Evolutionary conservation across 2,113 vertebrate genomes (phyloP).

Genomic region (Kryptolebias marmoratus): DNA sequence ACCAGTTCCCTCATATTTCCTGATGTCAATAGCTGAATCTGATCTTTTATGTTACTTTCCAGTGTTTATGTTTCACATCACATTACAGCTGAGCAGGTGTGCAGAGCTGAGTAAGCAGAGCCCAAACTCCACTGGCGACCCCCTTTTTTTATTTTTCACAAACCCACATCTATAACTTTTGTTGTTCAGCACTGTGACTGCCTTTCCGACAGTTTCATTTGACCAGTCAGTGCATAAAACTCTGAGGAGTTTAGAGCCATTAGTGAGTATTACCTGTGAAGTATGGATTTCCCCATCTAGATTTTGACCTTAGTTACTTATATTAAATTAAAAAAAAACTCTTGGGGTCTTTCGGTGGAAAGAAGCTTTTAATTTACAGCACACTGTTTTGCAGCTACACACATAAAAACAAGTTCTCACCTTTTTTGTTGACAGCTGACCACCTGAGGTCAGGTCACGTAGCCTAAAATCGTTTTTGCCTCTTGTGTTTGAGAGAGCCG

Average conservation of each 20-base stretch:
- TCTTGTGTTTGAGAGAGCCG: not conserved
- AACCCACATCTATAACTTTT: not conserved
- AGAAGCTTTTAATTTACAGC: not conserved
- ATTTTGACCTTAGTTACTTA: not conserved
- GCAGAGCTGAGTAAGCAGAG: conserved; percentile 11
- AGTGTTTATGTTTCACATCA: conserved; percentile 5
- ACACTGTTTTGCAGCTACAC: not conserved
- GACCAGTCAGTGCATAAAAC: not conserved
- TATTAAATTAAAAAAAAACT: not conserved
- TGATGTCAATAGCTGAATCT: not conserved
- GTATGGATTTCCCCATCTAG: not conserved
- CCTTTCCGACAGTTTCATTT: not conserved
- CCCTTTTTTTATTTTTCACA: not conserved
- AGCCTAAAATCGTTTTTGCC: not conserved
- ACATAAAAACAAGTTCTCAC: conserved; percentile 3
- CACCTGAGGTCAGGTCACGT: conserved; percentile 36
- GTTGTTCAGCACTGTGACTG: not conserved
- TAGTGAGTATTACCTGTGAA: conserved; percentile 11
- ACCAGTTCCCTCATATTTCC: not conserved
- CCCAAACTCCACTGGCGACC: not conserved
- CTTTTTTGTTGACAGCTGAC: conserved; percentile 4
- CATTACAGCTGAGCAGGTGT: conserved; percentile 7
- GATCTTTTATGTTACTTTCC: not conserved
- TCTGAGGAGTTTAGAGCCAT: not conserved
- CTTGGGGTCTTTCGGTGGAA: not conserved